Conservation (phyloP, 2,797 vertebrate species). For the Enteromius paludinosus region DNA sequence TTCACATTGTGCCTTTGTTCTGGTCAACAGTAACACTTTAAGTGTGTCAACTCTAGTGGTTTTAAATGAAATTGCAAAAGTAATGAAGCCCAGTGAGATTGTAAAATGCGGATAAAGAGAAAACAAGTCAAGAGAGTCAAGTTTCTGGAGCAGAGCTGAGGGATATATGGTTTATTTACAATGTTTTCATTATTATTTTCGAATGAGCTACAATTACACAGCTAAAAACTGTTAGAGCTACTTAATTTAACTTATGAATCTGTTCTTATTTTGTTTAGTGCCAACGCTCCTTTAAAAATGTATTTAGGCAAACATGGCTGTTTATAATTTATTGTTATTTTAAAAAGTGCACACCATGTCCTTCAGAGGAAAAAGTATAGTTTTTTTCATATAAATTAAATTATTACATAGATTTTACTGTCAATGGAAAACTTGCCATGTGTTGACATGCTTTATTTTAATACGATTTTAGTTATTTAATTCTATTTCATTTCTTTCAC, state of each 20-base stretch:
- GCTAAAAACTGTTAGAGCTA: not conserved
- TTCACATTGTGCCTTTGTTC: not conserved
- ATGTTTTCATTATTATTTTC: not conserved
- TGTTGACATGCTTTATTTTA: not conserved
- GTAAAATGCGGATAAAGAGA: not conserved
- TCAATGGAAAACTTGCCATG: not conserved
- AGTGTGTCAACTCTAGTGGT: not conserved
- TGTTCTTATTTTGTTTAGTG: not conserved
- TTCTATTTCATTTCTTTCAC: not conserved
- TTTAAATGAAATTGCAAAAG: not conserved
- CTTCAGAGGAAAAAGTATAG: not conserved
- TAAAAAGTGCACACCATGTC: not conserved
- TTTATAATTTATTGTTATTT: not conserved
- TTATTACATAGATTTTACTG: not conserved
- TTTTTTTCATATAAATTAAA: not conserved
- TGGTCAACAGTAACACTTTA: not conserved
- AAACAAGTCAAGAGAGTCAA: not conserved
- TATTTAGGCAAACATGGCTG: not conserved
- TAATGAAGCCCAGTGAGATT: not conserved
- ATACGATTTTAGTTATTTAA: not conserved
- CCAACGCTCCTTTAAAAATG: not conserved
- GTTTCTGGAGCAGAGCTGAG: not conserved
- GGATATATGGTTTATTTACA: not conserved
- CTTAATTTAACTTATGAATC: not conserved
- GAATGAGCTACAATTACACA: no score